phyloP scores from a whole-genome alignment of 2,888 invertebrate genomes.

The Itoplectis maculator region DNA sequence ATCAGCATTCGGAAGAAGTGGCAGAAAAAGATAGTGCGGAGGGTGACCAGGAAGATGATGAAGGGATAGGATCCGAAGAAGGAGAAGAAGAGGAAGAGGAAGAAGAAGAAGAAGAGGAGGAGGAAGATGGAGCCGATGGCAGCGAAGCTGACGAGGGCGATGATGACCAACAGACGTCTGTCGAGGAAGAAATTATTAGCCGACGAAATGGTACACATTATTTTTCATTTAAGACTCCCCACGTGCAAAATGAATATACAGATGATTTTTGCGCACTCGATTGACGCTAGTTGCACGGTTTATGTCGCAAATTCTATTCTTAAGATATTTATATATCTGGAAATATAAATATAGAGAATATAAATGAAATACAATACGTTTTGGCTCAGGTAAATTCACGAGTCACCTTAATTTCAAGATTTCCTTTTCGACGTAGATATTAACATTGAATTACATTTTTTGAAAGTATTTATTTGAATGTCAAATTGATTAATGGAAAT shows the following conservation, averaged over 20 bases:
- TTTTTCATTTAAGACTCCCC: neutral
- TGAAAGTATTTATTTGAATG: too few relatives aligned
- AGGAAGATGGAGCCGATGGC: conserved; percentile 65
- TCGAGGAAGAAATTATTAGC: conserved; percentile 69
- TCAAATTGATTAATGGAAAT: neutral
- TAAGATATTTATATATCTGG: too few relatives aligned
- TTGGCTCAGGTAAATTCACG: too few relatives aligned
- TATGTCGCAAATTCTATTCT: too few relatives aligned
- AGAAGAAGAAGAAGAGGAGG: conserved; percentile 66
- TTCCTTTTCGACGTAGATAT: too few relatives aligned
- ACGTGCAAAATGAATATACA: too few relatives aligned
- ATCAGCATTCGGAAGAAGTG: conserved; percentile 67
- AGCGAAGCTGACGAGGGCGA: conserved; percentile 65
- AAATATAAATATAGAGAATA: too few relatives aligned
- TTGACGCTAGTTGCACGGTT: too few relatives aligned
- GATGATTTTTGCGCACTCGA: too few relatives aligned
- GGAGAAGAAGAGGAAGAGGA: conserved; percentile 73
- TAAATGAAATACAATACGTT: too few relatives aligned
- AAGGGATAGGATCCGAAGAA: conserved; percentile 74
- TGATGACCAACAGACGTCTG: conserved; percentile 72
- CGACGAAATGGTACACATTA: conserved; percentile 44
- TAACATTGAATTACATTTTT: too few relatives aligned
- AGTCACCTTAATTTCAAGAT: too few relatives aligned
- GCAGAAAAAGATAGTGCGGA: conserved; percentile 74
- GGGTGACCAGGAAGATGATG: conserved; percentile 76